phyloP scores from a whole-genome alignment of 2,113 vertebrate genomes.

The Petaurus breviceps region DNA sequence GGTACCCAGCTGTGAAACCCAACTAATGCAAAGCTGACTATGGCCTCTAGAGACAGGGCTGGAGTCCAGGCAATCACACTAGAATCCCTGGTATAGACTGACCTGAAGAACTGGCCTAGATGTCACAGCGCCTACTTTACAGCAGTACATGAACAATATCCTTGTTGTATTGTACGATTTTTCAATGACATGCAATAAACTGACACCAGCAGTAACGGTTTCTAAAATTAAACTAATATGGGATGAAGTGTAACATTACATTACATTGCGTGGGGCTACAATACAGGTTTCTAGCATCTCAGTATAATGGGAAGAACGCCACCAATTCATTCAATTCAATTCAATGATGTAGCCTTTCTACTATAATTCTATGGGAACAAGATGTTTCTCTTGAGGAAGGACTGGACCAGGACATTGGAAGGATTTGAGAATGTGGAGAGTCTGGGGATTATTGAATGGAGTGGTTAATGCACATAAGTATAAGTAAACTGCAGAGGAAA shows the following conservation, averaged over 20 bases:
- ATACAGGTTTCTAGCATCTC: background rate
- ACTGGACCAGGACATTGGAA: background rate
- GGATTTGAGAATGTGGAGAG: background rate
- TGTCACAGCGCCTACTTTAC: too few relatives aligned
- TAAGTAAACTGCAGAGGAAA: background rate
- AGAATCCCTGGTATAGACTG: background rate
- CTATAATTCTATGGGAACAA: background rate
- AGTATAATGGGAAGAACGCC: background rate
- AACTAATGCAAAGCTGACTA: background rate
- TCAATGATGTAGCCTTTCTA: background rate
- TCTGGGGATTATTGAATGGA: background rate
- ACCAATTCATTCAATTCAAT: background rate
- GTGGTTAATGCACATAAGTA: background rate
- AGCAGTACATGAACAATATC: background rate
- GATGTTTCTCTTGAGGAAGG: background rate
- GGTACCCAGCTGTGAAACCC: background rate
- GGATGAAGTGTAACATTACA: background rate
- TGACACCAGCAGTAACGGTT: background rate
- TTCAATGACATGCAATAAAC: background rate
- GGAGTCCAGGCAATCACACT: background rate
- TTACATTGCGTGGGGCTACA: background rate
- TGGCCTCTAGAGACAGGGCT: background rate
- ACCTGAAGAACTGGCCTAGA: too few relatives aligned
- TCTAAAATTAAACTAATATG: background rate
- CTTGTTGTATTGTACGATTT: background rate